A percentile compares a stretch with the other conserved stretches of the same genome.
phyloP scores from a whole-genome alignment of 2,797 vertebrate genomes.

The Acanthiza pusilla region DNA sequence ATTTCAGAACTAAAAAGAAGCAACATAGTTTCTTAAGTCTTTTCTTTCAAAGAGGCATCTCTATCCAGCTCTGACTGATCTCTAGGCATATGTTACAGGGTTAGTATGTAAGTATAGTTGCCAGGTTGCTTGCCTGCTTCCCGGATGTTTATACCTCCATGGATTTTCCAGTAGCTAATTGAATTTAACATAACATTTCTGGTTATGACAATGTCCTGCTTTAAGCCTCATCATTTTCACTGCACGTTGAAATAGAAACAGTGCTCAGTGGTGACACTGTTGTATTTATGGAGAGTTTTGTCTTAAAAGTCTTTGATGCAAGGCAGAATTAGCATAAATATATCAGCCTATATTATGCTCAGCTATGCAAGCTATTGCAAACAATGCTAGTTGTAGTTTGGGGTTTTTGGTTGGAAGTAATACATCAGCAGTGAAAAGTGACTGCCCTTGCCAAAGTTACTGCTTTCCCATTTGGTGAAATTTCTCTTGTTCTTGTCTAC shows the following conservation, averaged over 20 bases:
- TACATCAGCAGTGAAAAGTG: not conserved
- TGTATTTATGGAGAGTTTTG: not conserved
- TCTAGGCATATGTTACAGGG: not conserved
- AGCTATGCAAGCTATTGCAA: not conserved
- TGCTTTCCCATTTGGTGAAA: not conserved
- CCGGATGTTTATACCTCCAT: not conserved
- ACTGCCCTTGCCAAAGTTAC: not conserved
- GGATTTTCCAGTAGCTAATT: not conserved
- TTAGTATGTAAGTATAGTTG: not conserved
- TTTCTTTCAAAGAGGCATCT: not conserved
- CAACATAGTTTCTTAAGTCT: not conserved
- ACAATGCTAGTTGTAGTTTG: not conserved
- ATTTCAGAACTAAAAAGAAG: not conserved
- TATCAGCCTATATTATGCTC: not conserved
- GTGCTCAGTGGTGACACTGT: not conserved
- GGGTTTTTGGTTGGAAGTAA: not conserved
- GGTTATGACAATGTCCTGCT: not conserved
- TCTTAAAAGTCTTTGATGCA: not conserved
- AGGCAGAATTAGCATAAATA: not conserved
- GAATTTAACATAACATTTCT: not conserved
- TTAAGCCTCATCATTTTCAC: not conserved
- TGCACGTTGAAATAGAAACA: not conserved
- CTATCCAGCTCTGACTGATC: not conserved
- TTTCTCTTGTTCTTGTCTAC: not conserved
- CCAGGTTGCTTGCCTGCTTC: not conserved